phyloP scores from a whole-genome alignment of 1,140 invertebrate genomes.

The Berghia stephanieae region DNA sequence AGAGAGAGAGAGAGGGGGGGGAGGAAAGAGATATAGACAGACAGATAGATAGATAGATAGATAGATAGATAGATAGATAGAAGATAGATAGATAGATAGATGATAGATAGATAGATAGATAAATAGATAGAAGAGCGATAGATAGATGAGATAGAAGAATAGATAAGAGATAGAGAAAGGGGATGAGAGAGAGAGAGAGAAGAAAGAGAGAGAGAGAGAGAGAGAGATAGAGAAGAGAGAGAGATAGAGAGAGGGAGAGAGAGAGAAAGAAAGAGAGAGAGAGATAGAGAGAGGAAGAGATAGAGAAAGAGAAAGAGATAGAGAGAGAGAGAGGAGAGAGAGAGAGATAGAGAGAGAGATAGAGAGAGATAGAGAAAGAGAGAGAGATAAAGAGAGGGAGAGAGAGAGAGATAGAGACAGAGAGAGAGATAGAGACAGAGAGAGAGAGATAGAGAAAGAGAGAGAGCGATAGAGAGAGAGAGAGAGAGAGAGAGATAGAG shows the following conservation, averaged over 20 bases:
- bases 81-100: neutral
- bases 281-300: too few relatives aligned
- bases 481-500: neutral
- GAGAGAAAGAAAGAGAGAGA: slow-evolving; percentile 14
- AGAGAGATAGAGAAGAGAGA: neutral
- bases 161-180: neutral
- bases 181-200: neutral
- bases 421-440: neutral
- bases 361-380: too few relatives aligned
- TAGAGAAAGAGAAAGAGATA: slow-evolving; percentile 17
- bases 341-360: neutral
- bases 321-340: neutral
- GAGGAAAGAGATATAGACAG: neutral
- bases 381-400: slow-evolving; percentile 11
- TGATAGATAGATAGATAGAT: neutral
- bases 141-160: slow-evolving; percentile 3
- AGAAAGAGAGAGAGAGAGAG: slow-evolving; percentile 24
- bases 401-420: neutral
- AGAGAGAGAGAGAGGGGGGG: slow-evolving; percentile 20
- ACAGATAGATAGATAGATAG: neutral
- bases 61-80: neutral
- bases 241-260: neutral
- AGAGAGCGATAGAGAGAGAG: neutral
- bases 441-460: slow-evolving; percentile 19
- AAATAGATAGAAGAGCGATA: neutral